Percentiles rank a stretch among this genome's conserved stretches.
phyloP scores from a whole-genome alignment of 2,888 invertebrate genomes.

The Asteroscopus sphinx region DNA sequence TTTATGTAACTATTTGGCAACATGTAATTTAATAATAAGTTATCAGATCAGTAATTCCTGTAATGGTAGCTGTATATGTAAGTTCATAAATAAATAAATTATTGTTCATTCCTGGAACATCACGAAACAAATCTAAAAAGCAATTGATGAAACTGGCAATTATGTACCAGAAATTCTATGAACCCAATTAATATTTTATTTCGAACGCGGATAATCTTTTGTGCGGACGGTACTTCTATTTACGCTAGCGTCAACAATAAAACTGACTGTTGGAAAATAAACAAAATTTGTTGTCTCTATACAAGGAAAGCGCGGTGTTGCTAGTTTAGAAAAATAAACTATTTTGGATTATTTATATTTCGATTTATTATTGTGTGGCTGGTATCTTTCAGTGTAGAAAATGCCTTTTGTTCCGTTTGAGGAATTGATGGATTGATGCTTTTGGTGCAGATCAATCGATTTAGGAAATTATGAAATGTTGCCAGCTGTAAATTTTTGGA shows the following conservation, averaged over 20 bases:
- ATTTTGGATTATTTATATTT: slow-evolving; percentile 35
- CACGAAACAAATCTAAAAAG: background rate
- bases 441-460: slow-evolving; percentile 34
- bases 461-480: too few relatives aligned
- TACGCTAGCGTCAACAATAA: slow-evolving; percentile 54
- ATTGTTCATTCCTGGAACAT: background rate
- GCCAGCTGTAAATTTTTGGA: too few relatives aligned
- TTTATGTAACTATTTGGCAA: too few relatives aligned
- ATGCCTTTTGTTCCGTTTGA: slow-evolving; percentile 18
- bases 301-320: slow-evolving; percentile 45
- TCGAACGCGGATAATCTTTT: slow-evolving; percentile 11
- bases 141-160: background rate
- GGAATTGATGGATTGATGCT: slow-evolving; percentile 11
- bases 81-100: background rate
- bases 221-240: slow-evolving; percentile 35
- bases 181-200: slow-evolving; percentile 11
- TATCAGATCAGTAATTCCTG: too few relatives aligned
- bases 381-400: slow-evolving; percentile 45
- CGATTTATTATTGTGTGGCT: slow-evolving; percentile 41
- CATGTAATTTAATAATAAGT: too few relatives aligned
- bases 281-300: slow-evolving; percentile 57
- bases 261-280: slow-evolving; percentile 56
- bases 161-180: background rate
- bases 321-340: slow-evolving; percentile 51
- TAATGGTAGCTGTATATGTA: too few relatives aligned